phyloP scores from a whole-genome alignment of 2,888 invertebrate genomes.

The Diploptera punctata region DNA sequence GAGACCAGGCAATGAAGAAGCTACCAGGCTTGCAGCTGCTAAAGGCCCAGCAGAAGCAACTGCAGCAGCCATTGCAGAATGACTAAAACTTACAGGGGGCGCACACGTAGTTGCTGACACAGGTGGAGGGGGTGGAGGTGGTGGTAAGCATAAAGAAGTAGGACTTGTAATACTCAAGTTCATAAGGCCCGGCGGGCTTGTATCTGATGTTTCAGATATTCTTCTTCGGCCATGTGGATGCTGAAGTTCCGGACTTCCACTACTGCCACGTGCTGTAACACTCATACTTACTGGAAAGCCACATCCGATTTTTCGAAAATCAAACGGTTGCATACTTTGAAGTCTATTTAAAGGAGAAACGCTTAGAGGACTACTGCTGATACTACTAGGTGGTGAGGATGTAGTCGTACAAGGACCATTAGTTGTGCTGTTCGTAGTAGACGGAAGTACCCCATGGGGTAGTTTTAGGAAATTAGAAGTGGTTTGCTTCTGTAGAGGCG shows the following conservation, averaged over 20 bases:
- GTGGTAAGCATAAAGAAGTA: constrained; percentile 69
- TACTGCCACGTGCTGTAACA: constrained; percentile 35
- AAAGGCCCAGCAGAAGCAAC: constrained; percentile 65
- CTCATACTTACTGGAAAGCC: constrained; percentile 40
- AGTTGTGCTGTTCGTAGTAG: constrained; percentile 37
- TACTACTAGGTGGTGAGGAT: constrained; percentile 66
- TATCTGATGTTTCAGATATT: constrained; percentile 58
- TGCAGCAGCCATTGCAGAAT: constrained; percentile 71
- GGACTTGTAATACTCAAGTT: constrained; percentile 63
- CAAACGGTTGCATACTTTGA: constrained; percentile 96
- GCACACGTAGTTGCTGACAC: constrained; percentile 63
- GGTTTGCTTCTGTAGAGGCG: constrained; percentile 55
- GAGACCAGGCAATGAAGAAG: constrained; percentile 65
- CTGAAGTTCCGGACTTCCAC: constrained; percentile 43
- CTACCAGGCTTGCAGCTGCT: constrained; percentile 66
- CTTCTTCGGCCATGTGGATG: constrained; percentile 54
- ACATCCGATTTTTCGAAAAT: constrained; percentile 75
- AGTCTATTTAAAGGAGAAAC: constrained; percentile 85
- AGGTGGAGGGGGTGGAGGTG: constrained; percentile 64
- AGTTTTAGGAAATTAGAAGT: constrained; percentile 57
- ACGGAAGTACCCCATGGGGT: constrained; percentile 51
- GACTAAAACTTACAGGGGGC: constrained; percentile 52
- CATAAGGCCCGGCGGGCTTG: constrained; percentile 58
- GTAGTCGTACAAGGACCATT: constrained; percentile 56
- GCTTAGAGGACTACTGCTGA: constrained; percentile 66